Evolutionary conservation across 2,113 vertebrate species (phyloP).

Genomic region (Steatornis caripensis): DNA sequence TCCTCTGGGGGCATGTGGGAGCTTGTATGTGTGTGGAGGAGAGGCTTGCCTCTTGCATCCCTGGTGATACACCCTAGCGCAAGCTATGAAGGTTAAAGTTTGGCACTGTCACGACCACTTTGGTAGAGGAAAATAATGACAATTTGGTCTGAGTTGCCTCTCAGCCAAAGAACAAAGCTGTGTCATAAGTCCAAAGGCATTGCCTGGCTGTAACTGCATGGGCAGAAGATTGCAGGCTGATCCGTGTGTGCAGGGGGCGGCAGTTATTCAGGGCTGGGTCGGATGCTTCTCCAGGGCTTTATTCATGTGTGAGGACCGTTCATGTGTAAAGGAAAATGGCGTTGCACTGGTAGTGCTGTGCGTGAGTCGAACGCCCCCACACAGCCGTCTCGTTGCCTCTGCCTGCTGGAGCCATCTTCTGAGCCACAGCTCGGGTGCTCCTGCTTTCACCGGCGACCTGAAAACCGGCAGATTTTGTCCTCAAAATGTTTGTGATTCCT

Average conservation of each 20-base stretch:
- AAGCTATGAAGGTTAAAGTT: background rate
- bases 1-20: background rate
- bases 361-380: rapidly evolving
- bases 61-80: background rate
- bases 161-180: background rate
- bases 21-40: background rate
- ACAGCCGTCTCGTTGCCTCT: background rate
- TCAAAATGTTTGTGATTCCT: background rate
- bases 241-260: background rate
- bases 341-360: background rate
- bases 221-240: background rate
- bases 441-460: background rate
- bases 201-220: background rate
- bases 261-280: background rate
- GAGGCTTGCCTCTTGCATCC: background rate
- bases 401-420: background rate
- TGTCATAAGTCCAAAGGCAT: background rate
- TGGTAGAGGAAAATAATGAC: background rate
- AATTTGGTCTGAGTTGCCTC: background rate
- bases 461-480: background rate
- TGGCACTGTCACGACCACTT: background rate
- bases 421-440: background rate
- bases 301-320: background rate
- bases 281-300: background rate
- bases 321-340: background rate